These are phyloP conservation scores for Xanthia togata DNA, from an alignment of 2,888 invertebrate genomes.

Conservation along the genomic window DNA sequence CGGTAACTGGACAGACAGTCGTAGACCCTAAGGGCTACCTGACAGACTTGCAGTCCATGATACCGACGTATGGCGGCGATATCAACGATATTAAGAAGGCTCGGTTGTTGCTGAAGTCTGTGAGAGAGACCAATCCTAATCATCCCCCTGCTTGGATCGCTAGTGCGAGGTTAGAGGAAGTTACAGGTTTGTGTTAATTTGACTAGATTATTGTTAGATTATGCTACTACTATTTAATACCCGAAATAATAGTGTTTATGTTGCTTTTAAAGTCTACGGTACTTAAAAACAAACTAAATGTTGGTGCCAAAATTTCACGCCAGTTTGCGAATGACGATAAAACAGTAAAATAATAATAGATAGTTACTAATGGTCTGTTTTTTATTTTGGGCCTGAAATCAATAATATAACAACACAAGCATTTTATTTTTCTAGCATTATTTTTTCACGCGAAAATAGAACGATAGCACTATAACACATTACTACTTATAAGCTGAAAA, in stretches of 20 bases:
- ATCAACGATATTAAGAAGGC: conserved; percentile 99
- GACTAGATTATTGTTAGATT: background rate
- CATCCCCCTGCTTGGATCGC: conserved; percentile 99
- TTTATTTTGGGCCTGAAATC: too few relatives aligned
- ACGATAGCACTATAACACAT: background rate
- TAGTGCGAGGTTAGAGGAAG: conserved; percentile 99
- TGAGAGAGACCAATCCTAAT: conserved; percentile 99
- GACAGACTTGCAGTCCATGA: conserved; percentile 99
- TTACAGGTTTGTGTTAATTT: conserved; percentile 94
- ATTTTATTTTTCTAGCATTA: background rate
- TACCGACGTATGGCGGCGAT: conserved; percentile 99
- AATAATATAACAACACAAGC: background rate
- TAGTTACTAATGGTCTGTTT: too few relatives aligned
- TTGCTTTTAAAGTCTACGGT: too few relatives aligned
- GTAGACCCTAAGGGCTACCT: conserved; percentile 99
- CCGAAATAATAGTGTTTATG: too few relatives aligned
- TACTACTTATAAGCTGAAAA: background rate
- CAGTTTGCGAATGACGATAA: too few relatives aligned
- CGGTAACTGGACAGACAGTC: conserved; percentile 99
- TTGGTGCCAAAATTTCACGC: too few relatives aligned
- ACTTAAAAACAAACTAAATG: too few relatives aligned
- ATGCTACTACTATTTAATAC: background rate
- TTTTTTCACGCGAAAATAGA: background rate
- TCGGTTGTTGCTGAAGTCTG: conserved; percentile 97
- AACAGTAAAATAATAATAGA: background rate